A percentile compares a stretch with the other conserved stretches of the same genome.
Evolutionary conservation across 2,888 invertebrate species (phyloP).

Genomic region (Caenorhabditis sinica): DNA sequence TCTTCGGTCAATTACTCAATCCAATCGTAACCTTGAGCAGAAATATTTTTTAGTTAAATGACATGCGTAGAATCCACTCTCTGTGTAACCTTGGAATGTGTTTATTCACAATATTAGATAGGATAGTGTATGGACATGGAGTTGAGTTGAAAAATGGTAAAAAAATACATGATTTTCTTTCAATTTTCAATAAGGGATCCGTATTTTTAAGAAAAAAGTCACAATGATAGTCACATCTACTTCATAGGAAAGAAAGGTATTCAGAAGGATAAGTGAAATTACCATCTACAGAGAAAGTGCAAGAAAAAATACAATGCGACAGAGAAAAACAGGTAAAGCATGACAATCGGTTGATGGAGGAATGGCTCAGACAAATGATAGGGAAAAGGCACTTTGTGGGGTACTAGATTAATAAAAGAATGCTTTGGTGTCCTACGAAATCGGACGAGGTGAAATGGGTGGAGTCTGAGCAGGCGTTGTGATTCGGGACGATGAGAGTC

Average conservation of each 20-base stretch:
- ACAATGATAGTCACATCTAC: conserved; percentile 25
- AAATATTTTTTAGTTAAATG: neutral
- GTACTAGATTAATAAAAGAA: neutral
- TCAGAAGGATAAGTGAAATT: conserved; percentile 36
- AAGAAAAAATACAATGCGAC: conserved; percentile 9
- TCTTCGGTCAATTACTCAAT: neutral
- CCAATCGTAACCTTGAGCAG: neutral
- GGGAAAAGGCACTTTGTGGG: conserved; percentile 7
- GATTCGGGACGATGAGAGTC: conserved; percentile 23
- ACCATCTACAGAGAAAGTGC: neutral
- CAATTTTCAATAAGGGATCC: conserved; percentile 22
- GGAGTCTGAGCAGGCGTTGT: conserved; percentile 39
- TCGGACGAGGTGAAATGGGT: conserved; percentile 44
- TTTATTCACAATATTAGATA: conserved; percentile 34
- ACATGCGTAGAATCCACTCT: neutral
- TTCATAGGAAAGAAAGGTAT: conserved; percentile 28
- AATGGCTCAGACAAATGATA: conserved; percentile 33
- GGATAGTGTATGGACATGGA: conserved; percentile 23
- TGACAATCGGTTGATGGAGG: conserved; percentile 33
- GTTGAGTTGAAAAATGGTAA: neutral
- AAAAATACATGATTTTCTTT: neutral
- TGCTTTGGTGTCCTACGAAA: conserved; percentile 7
- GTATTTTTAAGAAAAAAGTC: conserved; percentile 37
- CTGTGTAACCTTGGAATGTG: conserved; percentile 17
- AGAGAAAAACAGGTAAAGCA: conserved; percentile 30